A percentile compares a stretch with the other conserved stretches of the same genome.
Evolutionary conservation across 2,888 invertebrate species (phyloP).

Genomic region (Lasiommata megera): DNA sequence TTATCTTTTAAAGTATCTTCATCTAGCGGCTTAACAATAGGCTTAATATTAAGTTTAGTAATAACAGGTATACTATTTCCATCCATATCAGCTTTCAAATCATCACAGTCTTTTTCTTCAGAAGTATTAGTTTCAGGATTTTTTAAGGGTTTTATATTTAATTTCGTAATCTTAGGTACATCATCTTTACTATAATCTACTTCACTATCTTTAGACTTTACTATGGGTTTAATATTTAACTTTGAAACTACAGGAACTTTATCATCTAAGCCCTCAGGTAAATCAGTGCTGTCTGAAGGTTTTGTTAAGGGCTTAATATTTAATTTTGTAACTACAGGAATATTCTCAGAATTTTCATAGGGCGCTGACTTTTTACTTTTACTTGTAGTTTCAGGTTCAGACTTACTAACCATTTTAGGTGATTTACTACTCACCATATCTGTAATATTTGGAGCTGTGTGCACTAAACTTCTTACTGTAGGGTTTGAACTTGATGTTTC

Average conservation of each 20-base stretch:
- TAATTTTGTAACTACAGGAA: constrained; percentile 68
- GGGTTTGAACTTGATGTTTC: constrained; percentile 49
- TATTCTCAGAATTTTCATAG: constrained; percentile 56
- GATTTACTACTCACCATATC: constrained; percentile 10
- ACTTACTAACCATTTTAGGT: constrained; percentile 65
- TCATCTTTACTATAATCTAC: constrained; percentile 69
- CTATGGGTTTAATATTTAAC: constrained; percentile 78
- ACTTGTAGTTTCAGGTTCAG: constrained; percentile 45
- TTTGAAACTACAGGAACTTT: constrained; percentile 78
- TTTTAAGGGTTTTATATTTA: constrained; percentile 79
- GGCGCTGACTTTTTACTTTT: constrained; percentile 38
- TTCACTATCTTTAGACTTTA: constrained; percentile 74
- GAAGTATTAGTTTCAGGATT: constrained; percentile 66
- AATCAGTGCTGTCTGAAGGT: constrained; percentile 58
- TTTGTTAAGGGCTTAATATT: constrained; percentile 75
- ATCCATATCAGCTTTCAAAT: constrained; percentile 59
- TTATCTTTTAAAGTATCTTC: constrained; percentile 63
- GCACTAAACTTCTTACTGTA: constrained; percentile 36
- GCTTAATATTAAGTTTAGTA: constrained; percentile 80
- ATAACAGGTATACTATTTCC: constrained; percentile 72
- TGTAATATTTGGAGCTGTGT: constrained; percentile 67
- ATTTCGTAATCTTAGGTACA: constrained; percentile 77
- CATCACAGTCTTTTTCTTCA: constrained; percentile 73
- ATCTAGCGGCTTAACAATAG: constrained; percentile 74
- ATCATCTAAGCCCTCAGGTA: constrained; percentile 54